Evolutionary conservation across 37 sponge, comb jelly and placozoan species (phyloP), one percentile per base, ranked within the genome.

Genomic region (Amphimedon queenslandica): DNA sequence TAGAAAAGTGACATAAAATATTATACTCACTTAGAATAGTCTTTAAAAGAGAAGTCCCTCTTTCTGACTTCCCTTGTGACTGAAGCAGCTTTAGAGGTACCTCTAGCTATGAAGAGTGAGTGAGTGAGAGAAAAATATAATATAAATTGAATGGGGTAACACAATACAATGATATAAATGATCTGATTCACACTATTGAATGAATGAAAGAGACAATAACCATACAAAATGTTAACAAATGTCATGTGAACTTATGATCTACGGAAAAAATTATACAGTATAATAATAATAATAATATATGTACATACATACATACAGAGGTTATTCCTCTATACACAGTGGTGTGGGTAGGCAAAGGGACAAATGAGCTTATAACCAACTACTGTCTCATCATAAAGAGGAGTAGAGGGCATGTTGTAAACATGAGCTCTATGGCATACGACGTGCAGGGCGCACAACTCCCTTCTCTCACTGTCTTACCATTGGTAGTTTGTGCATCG

Each of bases 21-120:
- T 6, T 1, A 23, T 20, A 72, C 86, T 75, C 37, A 89, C 90
- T 56, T 78, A 40, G 74, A 73, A 39, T 71, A 83, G 16, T 75
- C 78, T 28, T 68, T 42, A 69, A 89, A 83, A 30, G n/a, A 57
- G 63, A 83, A 67, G 8, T 27, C 24, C 40, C 71, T 79, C 53
- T 37, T 67, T 38, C 80, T 37, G n/a, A 89, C 71, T 27, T 83
- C 80, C 70, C 58, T 57, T 16, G 83, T 79, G 33, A 82, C 83
- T 24, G 67, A 29, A 23, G 77, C 53, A 5, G 74, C 51, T 51
- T 71, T 37, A 63, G 31, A 10, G 10, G 64, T 63, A 63, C 32
- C 31, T 18, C 30, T 28, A 40, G 27, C 42, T 40, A 38, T 33
- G 8, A 18, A 67, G 6, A 35, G 39, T 27, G 39, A 23, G 69